Conservation (phyloP, 2,797 vertebrate species). For the Falco concolor region DNA sequence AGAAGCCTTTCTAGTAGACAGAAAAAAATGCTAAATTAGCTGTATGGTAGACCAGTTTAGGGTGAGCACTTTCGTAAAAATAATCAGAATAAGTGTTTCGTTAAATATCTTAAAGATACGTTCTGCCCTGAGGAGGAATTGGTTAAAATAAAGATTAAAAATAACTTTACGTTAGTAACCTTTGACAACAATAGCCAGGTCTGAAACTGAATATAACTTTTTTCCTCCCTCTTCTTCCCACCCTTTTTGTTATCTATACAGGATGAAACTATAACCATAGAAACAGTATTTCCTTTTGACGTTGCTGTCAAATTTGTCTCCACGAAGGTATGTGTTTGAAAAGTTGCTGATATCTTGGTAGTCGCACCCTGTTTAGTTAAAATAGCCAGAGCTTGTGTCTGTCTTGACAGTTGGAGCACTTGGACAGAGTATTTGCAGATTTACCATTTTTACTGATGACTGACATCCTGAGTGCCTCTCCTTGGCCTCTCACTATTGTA, state of each 20-base stretch:
- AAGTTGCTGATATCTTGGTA: background rate
- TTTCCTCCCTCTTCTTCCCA: background rate
- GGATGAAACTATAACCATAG: conserved; percentile 91
- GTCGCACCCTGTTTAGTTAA: background rate
- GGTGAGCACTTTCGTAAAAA: background rate
- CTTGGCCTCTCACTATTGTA: conserved; percentile 83
- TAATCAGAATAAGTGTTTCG: background rate
- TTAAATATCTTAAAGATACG: background rate
- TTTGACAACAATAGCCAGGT: background rate
- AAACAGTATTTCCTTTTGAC: conserved; percentile 90
- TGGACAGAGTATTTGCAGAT: conserved; percentile 83
- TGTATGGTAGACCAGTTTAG: background rate
- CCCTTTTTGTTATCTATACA: conserved; percentile 14
- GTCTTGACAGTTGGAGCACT: conserved; percentile 74
- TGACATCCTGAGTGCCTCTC: conserved; percentile 79
- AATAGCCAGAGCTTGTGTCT: conserved; percentile 11
- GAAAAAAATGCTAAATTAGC: background rate
- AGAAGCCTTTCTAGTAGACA: background rate
- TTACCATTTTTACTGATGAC: conserved; percentile 86
- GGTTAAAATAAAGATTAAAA: background rate
- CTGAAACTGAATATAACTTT: background rate
- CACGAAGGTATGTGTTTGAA: conserved; percentile 81
- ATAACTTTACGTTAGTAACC: background rate
- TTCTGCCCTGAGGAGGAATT: background rate
- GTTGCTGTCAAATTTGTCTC: conserved; percentile 86